phyloP scores from a whole-genome alignment of 2,888 invertebrate genomes.

The Heliconius cydno region DNA sequence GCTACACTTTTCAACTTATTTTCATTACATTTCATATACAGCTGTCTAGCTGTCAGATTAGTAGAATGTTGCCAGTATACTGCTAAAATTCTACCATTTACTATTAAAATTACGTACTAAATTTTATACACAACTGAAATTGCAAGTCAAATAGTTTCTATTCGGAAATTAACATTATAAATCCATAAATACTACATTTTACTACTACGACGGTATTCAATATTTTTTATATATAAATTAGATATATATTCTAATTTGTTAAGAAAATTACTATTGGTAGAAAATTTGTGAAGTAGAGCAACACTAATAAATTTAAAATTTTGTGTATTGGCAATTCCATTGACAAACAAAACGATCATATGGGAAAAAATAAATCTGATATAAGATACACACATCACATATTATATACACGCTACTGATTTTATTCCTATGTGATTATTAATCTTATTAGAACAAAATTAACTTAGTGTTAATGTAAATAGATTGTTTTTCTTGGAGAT shows the following conservation, averaged over 20 bases:
- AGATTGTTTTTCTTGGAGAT: background rate
- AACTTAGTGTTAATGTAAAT: background rate
- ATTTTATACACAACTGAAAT: background rate
- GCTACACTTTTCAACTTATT: constrained; percentile 71
- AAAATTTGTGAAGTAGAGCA: background rate
- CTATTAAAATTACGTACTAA: constrained; percentile 40
- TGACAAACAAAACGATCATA: background rate
- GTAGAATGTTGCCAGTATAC: constrained; percentile 66
- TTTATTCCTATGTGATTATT: background rate
- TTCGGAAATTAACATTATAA: background rate
- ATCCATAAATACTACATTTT: background rate
- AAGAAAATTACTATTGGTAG: constrained; percentile 3
- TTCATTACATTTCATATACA: constrained; percentile 78
- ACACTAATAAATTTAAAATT: constrained; percentile 4
- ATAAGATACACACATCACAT: background rate
- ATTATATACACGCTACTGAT: background rate
- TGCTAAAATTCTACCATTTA: constrained; percentile 40
- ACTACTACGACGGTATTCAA: background rate
- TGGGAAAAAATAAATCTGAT: background rate
- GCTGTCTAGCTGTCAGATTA: constrained; percentile 76
- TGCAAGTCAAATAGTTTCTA: background rate
- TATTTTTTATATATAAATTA: background rate
- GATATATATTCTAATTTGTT: background rate
- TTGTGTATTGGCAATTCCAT: constrained; percentile 13
- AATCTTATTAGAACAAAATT: background rate